Evolutionary conservation across 1,140 invertebrate species (phyloP).

Genomic region (Fopius arisanus): DNA sequence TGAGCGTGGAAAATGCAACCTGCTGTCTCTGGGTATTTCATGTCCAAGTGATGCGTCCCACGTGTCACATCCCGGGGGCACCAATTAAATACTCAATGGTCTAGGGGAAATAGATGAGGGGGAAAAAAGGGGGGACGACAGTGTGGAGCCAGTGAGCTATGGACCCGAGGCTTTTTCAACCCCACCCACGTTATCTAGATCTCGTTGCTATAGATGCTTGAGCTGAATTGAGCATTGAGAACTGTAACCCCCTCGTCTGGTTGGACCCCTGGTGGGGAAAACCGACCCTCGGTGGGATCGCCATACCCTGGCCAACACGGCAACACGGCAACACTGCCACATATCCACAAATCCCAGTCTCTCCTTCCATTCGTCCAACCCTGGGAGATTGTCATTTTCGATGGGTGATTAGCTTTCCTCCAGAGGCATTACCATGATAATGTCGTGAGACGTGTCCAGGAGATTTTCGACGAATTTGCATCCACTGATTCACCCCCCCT

Average conservation of each 20-base stretch:
- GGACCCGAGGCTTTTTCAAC: conserved; percentile 25
- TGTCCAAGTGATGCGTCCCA: conserved; percentile 20
- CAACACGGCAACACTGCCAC: not conserved
- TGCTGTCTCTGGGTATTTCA: conserved; percentile 21
- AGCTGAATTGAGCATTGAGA: conserved; percentile 11
- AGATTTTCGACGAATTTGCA: too few relatives aligned
- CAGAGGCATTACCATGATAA: too few relatives aligned
- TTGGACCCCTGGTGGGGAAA: conserved; percentile 8
- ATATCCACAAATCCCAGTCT: not conserved
- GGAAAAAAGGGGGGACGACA: not conserved
- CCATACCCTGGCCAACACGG: not conserved
- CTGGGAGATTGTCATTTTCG: not conserved
- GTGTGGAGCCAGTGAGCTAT: conserved; percentile 6
- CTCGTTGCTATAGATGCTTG: not conserved
- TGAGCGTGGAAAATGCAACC: conserved; percentile 18
- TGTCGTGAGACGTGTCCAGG: too few relatives aligned
- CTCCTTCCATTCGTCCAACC: not conserved
- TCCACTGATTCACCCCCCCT: too few relatives aligned
- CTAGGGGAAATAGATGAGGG: not conserved
- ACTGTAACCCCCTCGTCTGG: not conserved
- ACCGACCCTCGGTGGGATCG: not conserved
- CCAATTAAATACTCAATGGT: conserved; percentile 10
- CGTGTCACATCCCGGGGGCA: conserved; percentile 27
- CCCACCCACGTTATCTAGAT: conserved; percentile 32
- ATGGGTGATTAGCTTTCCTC: not conserved